Evolutionary conservation across 2,888 invertebrate genomes (phyloP), one percentile per base, ranked within the genome.

Genomic region (Linyphia triangularis): DNA sequence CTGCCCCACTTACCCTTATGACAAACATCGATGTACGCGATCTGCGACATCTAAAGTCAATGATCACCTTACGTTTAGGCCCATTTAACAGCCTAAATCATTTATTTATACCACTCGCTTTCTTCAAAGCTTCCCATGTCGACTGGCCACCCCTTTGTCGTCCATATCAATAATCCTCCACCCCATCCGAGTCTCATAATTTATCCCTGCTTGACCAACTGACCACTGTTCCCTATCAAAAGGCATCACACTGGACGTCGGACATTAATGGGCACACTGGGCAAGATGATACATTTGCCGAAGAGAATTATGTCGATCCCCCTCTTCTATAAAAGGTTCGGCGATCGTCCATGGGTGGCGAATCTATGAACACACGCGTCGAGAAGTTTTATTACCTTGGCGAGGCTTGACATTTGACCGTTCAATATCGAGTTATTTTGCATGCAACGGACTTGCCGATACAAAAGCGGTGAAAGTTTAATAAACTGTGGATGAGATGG

Each of bases 191-290:
- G 51, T 63, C 72, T 72, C 65, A 86, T 86, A 86, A 81, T 86
- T 86, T 86, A 86, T 86, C 81, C 86, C 81, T 81, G 86, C 86
- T 86, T 86, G 86, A 86, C 86, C 86, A 86, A 86, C 86, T 86
- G 86, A 86, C 86, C 86, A 51, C 79, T 73, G 73, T 16, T 43
- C 22, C 59, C 6, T 30, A 26, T 61, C 65, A 72, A 78, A 61
- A 78, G 19, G 43, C n/a, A 61, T 37, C 51, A 10, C 85, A 69
- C 30, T 85, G 59, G 61, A 77, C 67, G 69, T 43, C 24, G 59
- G 67, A 69, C 77, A 61, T 67, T 77, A 77, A 85, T 69, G 85
- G 85, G 30, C 6, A 5, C 61, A 26, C 65, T 69, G 59, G 57
- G 22, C 63, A n/a, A 22, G 19, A 77, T 69, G 40, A 61, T 72